These are phyloP conservation scores for Glossophaga mutica DNA, from an alignment of 2,797 vertebrate genomes.

Conservation along the genomic window DNA sequence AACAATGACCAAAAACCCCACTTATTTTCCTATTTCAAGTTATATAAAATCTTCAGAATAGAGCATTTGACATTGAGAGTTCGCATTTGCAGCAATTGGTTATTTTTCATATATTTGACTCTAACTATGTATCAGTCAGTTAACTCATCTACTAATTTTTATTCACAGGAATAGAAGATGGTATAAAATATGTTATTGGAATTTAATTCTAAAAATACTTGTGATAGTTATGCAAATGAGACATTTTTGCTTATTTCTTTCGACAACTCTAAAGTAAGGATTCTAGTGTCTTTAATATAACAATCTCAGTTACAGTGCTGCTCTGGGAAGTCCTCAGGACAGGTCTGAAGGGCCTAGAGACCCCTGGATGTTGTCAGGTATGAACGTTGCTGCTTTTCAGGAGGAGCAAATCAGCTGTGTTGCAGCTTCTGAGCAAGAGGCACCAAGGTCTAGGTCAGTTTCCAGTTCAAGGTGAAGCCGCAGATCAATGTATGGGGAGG, in stretches of 20 bases:
- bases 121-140: background rate
- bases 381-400: background rate
- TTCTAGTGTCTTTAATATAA: background rate
- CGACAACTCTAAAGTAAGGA: background rate
- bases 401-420: background rate
- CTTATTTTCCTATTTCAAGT: background rate
- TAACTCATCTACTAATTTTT: background rate
- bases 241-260: conserved; percentile 1
- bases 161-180: background rate
- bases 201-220: conserved; percentile 27
- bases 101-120: conserved; percentile 41
- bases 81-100: background rate
- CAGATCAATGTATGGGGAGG: background rate
- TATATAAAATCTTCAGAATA: background rate
- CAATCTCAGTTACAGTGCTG: background rate
- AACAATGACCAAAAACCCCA: background rate
- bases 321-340: background rate
- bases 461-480: background rate
- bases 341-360: background rate
- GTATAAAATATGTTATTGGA: background rate
- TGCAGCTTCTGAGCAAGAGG: background rate
- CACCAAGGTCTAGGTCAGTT: background rate
- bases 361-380: background rate
- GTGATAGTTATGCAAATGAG: background rate
- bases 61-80: background rate